phyloP scores from a whole-genome alignment of 2,797 vertebrate genomes.

The Enteromius argenteus region DNA sequence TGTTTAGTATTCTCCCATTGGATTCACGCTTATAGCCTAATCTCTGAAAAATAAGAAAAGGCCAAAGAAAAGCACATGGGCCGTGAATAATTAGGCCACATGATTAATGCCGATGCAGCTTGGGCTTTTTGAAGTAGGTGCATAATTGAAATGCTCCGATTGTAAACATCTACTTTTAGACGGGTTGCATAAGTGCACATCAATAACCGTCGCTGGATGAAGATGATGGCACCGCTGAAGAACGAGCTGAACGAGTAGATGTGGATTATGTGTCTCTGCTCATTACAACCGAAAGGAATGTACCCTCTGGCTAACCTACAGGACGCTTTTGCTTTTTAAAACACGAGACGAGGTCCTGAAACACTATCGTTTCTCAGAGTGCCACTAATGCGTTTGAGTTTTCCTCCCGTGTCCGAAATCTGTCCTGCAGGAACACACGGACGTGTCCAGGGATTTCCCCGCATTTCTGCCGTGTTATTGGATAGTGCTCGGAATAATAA shows the following conservation, averaged over 20 bases:
- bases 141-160: background rate
- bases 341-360: conserved; percentile 28
- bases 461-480: background rate
- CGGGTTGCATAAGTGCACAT: conserved; percentile 29
- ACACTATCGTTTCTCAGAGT: conserved; percentile 42
- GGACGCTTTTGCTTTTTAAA: conserved; percentile 28
- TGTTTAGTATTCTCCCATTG: background rate
- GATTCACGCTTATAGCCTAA: background rate
- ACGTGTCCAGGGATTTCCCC: conserved; percentile 4
- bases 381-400: conserved; percentile 36
- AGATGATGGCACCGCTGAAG: conserved; percentile 30
- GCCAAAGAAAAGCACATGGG: background rate
- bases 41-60: background rate
- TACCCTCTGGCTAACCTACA: conserved; percentile 55
- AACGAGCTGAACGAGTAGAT: conserved; percentile 30
- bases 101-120: background rate
- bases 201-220: conserved; percentile 12
- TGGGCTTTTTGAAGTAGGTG: background rate
- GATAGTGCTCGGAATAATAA: conserved; percentile 12
- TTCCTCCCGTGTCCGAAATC: conserved; percentile 16
- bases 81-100: background rate
- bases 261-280: conserved; percentile 63
- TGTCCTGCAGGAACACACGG: background rate
- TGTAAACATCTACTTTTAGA: conserved; percentile 44
- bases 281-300: conserved; percentile 63